Conservation (phyloP, 2,888 invertebrate genomes). For the Cheilosia urbana region DNA sequence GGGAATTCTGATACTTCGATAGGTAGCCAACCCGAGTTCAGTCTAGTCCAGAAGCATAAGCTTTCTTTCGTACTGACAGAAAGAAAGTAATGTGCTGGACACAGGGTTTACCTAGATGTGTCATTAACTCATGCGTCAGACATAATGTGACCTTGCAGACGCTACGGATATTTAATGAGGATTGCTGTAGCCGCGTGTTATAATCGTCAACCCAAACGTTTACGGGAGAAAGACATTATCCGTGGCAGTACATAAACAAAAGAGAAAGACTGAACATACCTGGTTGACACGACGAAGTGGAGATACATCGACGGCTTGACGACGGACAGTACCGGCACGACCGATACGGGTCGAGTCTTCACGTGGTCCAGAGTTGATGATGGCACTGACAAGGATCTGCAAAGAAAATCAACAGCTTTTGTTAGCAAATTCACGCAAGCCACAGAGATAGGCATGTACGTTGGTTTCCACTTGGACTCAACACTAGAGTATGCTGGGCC, state of each 20-base stretch:
- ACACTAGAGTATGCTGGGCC: not conserved
- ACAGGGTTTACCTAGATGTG: constrained; percentile 74
- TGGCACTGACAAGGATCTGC: constrained; percentile 96
- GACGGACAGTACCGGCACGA: constrained; percentile 99
- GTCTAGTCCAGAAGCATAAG: constrained; percentile 78
- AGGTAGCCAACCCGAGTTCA: constrained; percentile 57
- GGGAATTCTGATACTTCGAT: not conserved
- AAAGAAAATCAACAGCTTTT: constrained; percentile 59
- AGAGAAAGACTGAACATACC: constrained; percentile 77
- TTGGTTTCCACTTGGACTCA: constrained; percentile 1
- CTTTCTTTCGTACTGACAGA: constrained; percentile 56
- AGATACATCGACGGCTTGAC: constrained; percentile 99
- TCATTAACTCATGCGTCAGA: constrained; percentile 80
- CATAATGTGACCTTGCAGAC: constrained; percentile 71
- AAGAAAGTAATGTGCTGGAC: constrained; percentile 70
- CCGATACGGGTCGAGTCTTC: constrained; percentile 99
- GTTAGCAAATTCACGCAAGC: not conserved
- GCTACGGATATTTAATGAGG: constrained; percentile 81
- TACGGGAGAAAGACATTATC: constrained; percentile 72
- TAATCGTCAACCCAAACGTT: constrained; percentile 68
- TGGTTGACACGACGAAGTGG: constrained; percentile 99
- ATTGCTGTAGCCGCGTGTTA: constrained; percentile 77
- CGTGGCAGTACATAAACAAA: constrained; percentile 56
- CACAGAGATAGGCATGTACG: not conserved
- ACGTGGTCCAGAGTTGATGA: constrained; percentile 99